Base-by-base conservation (phyloP, 37 sponge, comb jelly and placozoan genomes). In the Chondrilla cf. caribensis region DNA sequence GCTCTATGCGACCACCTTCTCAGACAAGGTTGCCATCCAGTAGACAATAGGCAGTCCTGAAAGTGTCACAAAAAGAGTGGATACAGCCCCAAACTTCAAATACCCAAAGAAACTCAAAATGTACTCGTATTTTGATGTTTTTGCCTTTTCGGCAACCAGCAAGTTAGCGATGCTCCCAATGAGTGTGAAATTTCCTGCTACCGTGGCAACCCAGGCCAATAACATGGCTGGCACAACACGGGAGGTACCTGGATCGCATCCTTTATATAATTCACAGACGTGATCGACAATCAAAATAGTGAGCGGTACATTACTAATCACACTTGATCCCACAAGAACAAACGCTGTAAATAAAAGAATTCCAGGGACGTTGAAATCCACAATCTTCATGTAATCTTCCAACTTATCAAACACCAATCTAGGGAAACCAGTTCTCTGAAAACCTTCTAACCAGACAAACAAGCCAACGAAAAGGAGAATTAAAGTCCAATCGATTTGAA, bases 81-180 rank as follows among this genome's bases (percentile, higher is more conserved):
- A 95, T 19, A 79, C 42, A 15, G 86, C 68, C 9, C 95, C 95
- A 87, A 95, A 95, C 82, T 84, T 86, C 35, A 95, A 47, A 47
- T 47, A 47, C 6, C 11, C 51, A 47, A 47, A 47, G 51, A 11
- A 47, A 47, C 6, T 47, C 11, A 47, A 47, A 47, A 47, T 14
- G 51, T 47, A 47, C 51, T 47, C 6, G 11, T 11, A 14, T 47
- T 47, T 47, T 47, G 9, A 47, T 47, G 6, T 47, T 9, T 58
- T 80, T 40, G 92, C 89, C 40, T 95, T 95, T 82, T 95, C 95
- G 3, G 92, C 92, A 28, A 95, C 95, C 80, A 95, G 91, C 26
- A 95, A 82, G 85, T 95, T 95, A 38, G 95, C 95, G 21, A 95
- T 86, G 67, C 92, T 91, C 24, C 95, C 95, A 59, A 95, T 83